Evolutionary conservation across 1,140 invertebrate genomes (phyloP), one percentile per base, ranked within the genome.

Genomic region (Choristoneura fumiferana): DNA sequence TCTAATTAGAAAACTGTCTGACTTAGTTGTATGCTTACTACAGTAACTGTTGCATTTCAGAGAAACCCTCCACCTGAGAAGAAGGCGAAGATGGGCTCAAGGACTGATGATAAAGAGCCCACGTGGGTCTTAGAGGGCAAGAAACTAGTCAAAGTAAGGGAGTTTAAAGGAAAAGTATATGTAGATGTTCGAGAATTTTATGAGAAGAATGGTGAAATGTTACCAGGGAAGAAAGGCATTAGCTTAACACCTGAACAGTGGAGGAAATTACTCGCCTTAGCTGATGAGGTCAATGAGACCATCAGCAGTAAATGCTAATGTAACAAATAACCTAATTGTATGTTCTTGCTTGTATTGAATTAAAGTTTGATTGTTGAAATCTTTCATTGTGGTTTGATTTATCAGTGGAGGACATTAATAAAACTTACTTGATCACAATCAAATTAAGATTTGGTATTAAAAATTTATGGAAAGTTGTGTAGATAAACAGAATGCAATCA

Each of bases 141-240:
- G 57, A 90, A 90, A 60, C 67, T 89, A 69, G 93, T 96, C 0
- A 95, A 93, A 73, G 92, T 97, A 10, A 91, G 94, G 56, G 93
- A 95, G 66, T 98, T 97, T 71, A 94, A 94, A 65, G 95, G 96
- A 0, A n/a, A 95, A 89, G 89, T 92, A 33, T 94, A 94, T 76
- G 92, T 98, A 13, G 95, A 97, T 75, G 96, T 98, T 53, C 91
- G 97, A 67, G 96, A 98, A 73, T 96, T 93, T 83, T 98, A 98
- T n/a, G n/a, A n/a, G 89, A 94, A 85, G 86, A 92, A 93, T 85
- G 95, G 95, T 9, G 93, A 97, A 53, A 65, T 95, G 55, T 92
- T 94, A 73, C 96, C 96, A 17, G 94, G 95, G 0, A 97, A 95
- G 72, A 98, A 98, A 90, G 96, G 95, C 1, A 95, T 97, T 29